Evolutionary conservation across 2,888 invertebrate genomes (phyloP), one percentile per base, ranked within the genome.

Genomic region (Drosophila gaucha): DNA sequence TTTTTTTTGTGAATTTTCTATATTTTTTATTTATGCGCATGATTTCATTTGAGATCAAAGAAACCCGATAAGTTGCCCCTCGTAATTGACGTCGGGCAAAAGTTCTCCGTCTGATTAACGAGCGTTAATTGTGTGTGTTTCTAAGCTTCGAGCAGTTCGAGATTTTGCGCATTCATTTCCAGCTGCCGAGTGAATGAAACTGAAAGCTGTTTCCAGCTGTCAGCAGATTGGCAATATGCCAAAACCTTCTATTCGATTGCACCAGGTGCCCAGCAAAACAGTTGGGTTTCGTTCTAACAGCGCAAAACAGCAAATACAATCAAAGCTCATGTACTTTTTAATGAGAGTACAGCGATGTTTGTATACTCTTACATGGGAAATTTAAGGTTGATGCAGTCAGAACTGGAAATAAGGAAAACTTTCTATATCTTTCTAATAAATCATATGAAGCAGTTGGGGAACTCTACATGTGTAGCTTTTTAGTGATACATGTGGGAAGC

Each of bases 201-300:
- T 64, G 82, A 83, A 86, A 82, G 83, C 80, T 70, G 64, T 47
- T 78, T 74, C 64, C 87, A 80, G 74, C 71, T 78, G 62, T 54
- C 50, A 49, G 39, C 49, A 24, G 49, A 35, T 76, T 82, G 80
- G 83, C 86, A 58, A 67, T 57, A 52, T 60, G 86, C 77, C 84
- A 86, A 80, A 86, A 68, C 69, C 74, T 65, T 76, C 46, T 73
- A 68, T 60, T 68, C 67, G 35, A 16, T 43, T 55, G 20, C 66
- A 87, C 67, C 83, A 87, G 74, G 88, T 64, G 80, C 67, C 35
- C 88, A 87, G 82, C 58, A 68, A 68, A 65, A 26, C 33, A 70
- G 62, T 36, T 55, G 59, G 44, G 14, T 26, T 33, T 41, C 60
- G 16, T 33, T 44, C 49, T 31, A 20, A 22, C 49, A 59, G 50